These are phyloP conservation scores for Pipistrellus kuhlii DNA, from an alignment of 2,797 vertebrate species.

Conservation along the genomic window DNA sequence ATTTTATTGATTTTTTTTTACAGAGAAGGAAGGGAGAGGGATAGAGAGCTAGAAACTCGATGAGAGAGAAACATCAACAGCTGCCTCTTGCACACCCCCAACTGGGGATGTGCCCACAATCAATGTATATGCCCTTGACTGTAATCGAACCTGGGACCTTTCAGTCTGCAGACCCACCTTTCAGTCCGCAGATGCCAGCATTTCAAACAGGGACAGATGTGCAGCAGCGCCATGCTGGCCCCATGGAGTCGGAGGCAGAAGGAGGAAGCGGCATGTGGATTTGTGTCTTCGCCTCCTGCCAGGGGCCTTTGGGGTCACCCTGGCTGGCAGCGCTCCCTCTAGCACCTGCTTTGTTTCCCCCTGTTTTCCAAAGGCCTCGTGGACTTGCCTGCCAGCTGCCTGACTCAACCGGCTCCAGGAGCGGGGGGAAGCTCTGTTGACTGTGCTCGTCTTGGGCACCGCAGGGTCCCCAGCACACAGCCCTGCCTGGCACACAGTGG, in stretches of 20 bases:
- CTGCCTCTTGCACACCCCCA: no score
- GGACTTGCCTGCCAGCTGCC: not conserved
- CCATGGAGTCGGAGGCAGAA: accelerated
- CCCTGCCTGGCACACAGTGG: not conserved
- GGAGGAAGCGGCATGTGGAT: not conserved
- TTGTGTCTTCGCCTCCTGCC: accelerated
- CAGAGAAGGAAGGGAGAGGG: no score
- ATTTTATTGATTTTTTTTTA: no score
- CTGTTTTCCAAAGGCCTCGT: not conserved
- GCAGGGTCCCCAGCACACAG: not conserved
- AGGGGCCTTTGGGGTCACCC: not conserved
- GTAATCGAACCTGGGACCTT: no score
- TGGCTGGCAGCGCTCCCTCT: accelerated
- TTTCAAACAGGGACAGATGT: not conserved
- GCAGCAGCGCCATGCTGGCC: accelerated
- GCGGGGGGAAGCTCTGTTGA: accelerated
- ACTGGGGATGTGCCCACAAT: no score
- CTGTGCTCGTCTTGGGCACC: accelerated
- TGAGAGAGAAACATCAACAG: no score
- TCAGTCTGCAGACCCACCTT: no score
- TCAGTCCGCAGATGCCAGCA: no score
- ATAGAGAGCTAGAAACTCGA: no score
- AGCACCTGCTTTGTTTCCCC: not conserved
- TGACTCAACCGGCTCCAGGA: no score
- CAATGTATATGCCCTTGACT: no score